Percentiles rank a stretch among this genome's conserved stretches.
Conservation (phyloP, 2,888 invertebrate species). For the Petrophora chlorosata region DNA sequence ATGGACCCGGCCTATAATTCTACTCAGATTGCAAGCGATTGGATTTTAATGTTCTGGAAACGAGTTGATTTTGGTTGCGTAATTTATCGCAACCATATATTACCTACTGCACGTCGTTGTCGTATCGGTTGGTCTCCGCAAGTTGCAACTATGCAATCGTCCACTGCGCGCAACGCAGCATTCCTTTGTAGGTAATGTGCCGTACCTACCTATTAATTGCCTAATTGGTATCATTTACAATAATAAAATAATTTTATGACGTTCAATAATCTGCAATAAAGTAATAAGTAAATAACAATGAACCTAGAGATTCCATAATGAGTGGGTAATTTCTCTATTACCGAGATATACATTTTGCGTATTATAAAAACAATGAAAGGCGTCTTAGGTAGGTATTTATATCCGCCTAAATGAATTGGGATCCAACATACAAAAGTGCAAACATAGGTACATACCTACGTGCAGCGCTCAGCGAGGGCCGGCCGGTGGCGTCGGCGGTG, state of each 20-base stretch:
- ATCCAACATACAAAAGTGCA: constrained; percentile 53
- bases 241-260: no score
- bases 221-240: not conserved
- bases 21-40: no score
- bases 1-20: no score
- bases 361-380: constrained; percentile 18
- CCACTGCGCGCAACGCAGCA: constrained; percentile 3
- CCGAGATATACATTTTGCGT: not conserved
- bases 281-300: no score
- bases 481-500: constrained; percentile 49
- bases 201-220: no score
- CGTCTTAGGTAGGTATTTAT: no score
- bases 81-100: not conserved
- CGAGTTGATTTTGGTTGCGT: constrained; percentile 18
- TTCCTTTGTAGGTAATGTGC: no score
- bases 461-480: constrained; percentile 44
- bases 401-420: constrained; percentile 43
- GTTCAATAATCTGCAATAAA: no score
- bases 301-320: no score
- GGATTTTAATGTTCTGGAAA: constrained; percentile 7
- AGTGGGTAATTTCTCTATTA: no score
- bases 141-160: constrained; percentile 1
- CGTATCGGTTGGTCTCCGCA: no score
- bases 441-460: constrained; percentile 58
- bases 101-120: not conserved